phyloP scores from a whole-genome alignment of 2,888 invertebrate genomes.

The Megamerina dolium region DNA sequence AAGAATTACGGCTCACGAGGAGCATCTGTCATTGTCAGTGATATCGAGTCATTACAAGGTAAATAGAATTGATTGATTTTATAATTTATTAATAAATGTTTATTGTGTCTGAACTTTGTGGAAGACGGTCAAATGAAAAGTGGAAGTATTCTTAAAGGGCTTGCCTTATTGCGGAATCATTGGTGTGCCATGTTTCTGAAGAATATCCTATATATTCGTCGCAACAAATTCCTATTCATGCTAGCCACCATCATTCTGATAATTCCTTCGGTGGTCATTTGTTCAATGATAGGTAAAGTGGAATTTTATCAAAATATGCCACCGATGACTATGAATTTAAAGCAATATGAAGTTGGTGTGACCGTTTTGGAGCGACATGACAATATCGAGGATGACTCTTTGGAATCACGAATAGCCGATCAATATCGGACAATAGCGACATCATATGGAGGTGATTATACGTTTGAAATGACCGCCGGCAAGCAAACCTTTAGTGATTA shows the following conservation, averaged over 20 bases:
- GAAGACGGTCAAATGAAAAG: conserved; percentile 35
- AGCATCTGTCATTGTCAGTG: conserved; percentile 25
- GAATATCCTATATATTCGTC: conserved; percentile 56
- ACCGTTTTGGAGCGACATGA: conserved; percentile 31
- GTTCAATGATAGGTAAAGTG: conserved; percentile 47
- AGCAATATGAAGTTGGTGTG: conserved; percentile 31
- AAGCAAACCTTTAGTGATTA: conserved; percentile 22
- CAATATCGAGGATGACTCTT: conserved; percentile 1
- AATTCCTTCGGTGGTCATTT: conserved; percentile 64
- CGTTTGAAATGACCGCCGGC: conserved; percentile 18
- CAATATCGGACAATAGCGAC: conserved; percentile 28
- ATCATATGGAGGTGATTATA: conserved; percentile 25
- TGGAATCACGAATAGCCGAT: conserved; percentile 18
- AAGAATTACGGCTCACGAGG: conserved; percentile 29
- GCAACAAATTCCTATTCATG: conserved; percentile 61
- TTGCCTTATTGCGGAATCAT: conserved; percentile 54
- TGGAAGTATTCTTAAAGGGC: conserved; percentile 29
- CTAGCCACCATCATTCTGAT: conserved; percentile 62
- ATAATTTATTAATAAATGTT: neutral
- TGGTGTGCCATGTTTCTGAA: conserved; percentile 63
- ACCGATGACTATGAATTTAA: conserved; percentile 34
- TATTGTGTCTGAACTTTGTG: conserved; percentile 22
- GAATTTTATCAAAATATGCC: conserved; percentile 51
- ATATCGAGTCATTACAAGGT: conserved; percentile 37
- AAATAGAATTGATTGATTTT: conserved; percentile 20